Evolutionary conservation across 2,797 vertebrate species (phyloP).

Genomic region (Philypnodon macrostomus): DNA sequence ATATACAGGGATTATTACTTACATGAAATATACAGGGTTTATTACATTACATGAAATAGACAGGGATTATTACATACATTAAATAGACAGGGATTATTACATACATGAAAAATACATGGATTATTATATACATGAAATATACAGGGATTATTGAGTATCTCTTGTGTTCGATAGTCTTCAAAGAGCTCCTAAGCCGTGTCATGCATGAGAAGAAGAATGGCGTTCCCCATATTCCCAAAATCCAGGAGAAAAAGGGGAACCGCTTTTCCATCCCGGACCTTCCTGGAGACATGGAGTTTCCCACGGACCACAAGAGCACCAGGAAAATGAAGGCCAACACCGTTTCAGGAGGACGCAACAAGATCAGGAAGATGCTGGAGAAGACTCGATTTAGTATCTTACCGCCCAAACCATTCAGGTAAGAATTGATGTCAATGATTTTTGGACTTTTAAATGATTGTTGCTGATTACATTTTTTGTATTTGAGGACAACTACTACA

Average conservation of each 20-base stretch:
- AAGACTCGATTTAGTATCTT: conserved; percentile 96
- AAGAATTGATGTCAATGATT: background rate
- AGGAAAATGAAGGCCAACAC: conserved; percentile 97
- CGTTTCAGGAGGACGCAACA: conserved; percentile 92
- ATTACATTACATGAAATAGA: no score
- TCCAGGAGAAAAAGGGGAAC: conserved; percentile 94
- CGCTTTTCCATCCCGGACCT: conserved; percentile 94
- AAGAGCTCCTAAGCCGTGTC: conserved; percentile 90
- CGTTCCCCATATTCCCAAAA: conserved; percentile 91
- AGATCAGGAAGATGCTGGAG: conserved; percentile 95
- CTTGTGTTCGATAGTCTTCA: no score
- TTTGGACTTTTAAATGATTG: background rate
- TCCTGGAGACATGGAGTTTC: conserved; percentile 89
- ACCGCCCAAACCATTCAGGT: conserved; percentile 93
- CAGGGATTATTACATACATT: no score
- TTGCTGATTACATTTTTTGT: no score
- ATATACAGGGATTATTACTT: no score
- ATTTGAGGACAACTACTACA: background rate
- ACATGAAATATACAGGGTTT: no score
- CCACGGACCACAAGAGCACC: conserved; percentile 87
- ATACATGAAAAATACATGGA: no score
- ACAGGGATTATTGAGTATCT: no score
- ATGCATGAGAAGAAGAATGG: conserved; percentile 89
- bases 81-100: no score
- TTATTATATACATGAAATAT: no score